Conservation (phyloP, 2,888 invertebrate genomes). For the Melanotus villosus region DNA sequence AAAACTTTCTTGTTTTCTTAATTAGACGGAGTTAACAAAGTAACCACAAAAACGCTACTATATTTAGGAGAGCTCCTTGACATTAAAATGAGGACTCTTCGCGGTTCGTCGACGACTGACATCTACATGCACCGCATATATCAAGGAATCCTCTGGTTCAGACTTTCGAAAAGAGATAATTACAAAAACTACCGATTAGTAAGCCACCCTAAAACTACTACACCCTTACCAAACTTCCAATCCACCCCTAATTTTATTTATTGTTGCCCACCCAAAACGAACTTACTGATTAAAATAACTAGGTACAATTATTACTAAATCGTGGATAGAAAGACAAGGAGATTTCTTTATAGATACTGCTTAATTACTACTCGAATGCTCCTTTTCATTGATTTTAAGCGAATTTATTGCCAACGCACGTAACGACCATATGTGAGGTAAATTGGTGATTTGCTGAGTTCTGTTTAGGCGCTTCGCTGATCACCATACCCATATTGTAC, state of each 20-base stretch:
- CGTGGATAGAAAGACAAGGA: no score
- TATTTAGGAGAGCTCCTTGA: constrained; percentile 47
- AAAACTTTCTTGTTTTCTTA: constrained; percentile 30
- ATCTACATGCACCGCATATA: constrained; percentile 40
- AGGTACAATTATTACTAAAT: no score
- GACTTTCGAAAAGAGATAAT: constrained; percentile 39
- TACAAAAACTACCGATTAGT: constrained; percentile 51
- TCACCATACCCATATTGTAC: constrained; percentile 60
- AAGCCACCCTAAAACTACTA: constrained; percentile 49
- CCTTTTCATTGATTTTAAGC: constrained; percentile 58
- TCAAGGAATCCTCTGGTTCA: constrained; percentile 36
- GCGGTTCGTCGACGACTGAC: constrained; percentile 44
- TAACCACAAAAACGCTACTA: constrained; percentile 48
- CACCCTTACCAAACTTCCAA: constrained; percentile 43
- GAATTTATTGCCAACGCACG: constrained; percentile 62
- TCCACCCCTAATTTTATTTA: constrained; percentile 54
- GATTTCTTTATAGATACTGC: constrained; percentile 17
- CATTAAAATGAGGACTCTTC: constrained; percentile 48
- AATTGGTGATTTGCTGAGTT: constrained; percentile 65
- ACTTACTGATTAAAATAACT: no score
- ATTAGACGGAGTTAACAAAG: constrained; percentile 35
- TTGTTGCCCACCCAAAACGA: constrained; percentile 51
- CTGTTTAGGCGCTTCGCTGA: constrained; percentile 59
- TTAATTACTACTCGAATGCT: constrained; percentile 46
- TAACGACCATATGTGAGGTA: constrained; percentile 65